Base-by-base conservation (phyloP, 2,797 vertebrate genomes). In the Urocyon cinereoargenteus region DNA sequence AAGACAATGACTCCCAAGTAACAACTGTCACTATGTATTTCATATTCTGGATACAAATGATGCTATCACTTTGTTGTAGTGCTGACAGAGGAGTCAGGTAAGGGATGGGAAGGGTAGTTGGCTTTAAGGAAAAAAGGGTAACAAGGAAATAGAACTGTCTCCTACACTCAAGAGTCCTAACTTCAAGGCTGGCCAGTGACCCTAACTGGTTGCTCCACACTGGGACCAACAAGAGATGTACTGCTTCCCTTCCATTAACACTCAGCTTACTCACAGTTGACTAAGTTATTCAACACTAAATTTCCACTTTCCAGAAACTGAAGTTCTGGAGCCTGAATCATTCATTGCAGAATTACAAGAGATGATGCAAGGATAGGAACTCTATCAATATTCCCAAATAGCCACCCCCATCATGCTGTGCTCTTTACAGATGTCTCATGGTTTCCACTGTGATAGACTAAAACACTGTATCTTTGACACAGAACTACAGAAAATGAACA, bases 11-110 rank as follows among this genome's bases (percentile, higher is more conserved):
- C 24, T 62, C 64, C 9, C 22, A 5, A 2, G 1, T 1, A 49
- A 21, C 13, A 1, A 4, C 12, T 22, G 16, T 19, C 57, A 10
- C 18, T 2, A 1, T 2, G 3, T 0, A 28, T 3, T 14, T 16
- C 3, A 0, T 3, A 4, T 3, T 6, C 1, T 1, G 15, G n/a
- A 19, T 0, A 5, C 0, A 0, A 4, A 16, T 0, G 14, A 10
- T 0, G 7, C 1, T 1, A 2, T 3, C 70, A 3, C 55, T 14
- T 59, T 22, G 6, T 8, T 14, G 13, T 15, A 4, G 15, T 9
- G n/a, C 26, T 12, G 40, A 13, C 18, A 19, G 45, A 62, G 40
- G 18, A 34, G 7, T 1, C 6, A 2, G 18, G 34, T 4, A 3
- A 13, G 26, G 12, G 18, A 28, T 0, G 1, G 55, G 22, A 19